Conservation (phyloP, 2,888 invertebrate genomes). For the Sminthurides aquaticus region DNA sequence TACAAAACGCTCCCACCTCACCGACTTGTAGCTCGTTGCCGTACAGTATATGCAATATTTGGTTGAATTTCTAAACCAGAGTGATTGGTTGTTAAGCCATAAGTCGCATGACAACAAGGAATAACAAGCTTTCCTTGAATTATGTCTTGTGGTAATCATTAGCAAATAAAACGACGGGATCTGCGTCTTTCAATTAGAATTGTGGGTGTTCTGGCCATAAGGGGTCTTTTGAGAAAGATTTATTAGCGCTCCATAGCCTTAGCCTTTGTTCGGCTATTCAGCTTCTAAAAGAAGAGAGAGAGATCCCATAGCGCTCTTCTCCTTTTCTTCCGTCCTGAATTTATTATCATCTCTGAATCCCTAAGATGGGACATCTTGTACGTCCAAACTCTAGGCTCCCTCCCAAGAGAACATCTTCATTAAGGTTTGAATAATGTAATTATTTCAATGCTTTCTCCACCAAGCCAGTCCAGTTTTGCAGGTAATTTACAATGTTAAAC, state of each 20-base stretch:
- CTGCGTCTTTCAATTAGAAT: not conserved
- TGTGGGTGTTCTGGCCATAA: not conserved
- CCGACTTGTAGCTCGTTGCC: too few species aligned
- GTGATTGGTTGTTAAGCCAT: too few species aligned
- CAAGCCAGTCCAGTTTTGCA: too few species aligned
- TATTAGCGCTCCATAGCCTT: not conserved
- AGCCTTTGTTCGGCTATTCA: not conserved
- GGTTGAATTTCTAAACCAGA: too few species aligned
- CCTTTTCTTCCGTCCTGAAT: not conserved
- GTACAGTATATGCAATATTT: too few species aligned
- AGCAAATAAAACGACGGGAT: not conserved
- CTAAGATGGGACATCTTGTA: not conserved
- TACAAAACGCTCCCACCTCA: too few species aligned
- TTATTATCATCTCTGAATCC: not conserved
- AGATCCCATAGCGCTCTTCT: too few species aligned
- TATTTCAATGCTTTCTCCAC: too few species aligned
- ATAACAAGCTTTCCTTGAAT: not conserved
- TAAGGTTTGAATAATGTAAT: not conserved
- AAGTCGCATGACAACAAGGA: too few species aligned
- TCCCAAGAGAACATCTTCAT: not conserved
- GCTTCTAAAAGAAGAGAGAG: too few species aligned
- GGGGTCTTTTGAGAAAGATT: not conserved
- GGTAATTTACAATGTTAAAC: too few species aligned
- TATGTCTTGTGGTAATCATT: not conserved
- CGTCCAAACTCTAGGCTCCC: too few species aligned